Base-by-base conservation (phyloP, 2,113 vertebrate genomes). In the Tautogolabrus adspersus region DNA sequence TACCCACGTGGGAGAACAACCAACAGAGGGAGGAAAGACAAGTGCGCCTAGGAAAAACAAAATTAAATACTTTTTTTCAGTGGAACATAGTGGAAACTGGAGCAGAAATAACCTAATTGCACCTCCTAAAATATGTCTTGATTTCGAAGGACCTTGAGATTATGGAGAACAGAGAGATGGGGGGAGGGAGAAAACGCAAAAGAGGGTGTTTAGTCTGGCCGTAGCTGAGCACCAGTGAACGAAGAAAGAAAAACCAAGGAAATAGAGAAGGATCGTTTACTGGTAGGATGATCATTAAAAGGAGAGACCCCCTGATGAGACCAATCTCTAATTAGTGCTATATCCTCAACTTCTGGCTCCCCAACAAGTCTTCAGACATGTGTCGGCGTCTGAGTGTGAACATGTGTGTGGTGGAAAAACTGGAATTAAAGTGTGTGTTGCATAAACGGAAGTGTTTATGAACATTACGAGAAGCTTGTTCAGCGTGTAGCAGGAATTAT, bases 91-190 rank as follows among this genome's bases (percentile, higher is more conserved):
- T 38, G 23, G 77, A 40, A 85, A 91, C 65, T 76, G 75, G 84
- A 84, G 85, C 87, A 88, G 78, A 88, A 86, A 87, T 86, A 92
- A 84, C 79, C 61, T 85, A 85, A 87, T 80, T 87, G 86, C 83
- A 68, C 59, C 76, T 84, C 62, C 67, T 74, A 61, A 81, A 87
- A 87, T 75, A 83, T 47, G 38, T 56, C 84, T 81, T 79, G 79
- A 87, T 89, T 87, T 87, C 75, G 64, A 79, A 81, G 77, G 87
- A 81, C 87, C 69, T 85, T 79, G 65, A 81, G 82, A 83, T 77
- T 59, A 83, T 18, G 67, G 56, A 63, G 62, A 74, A 59, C 7
- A 72, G 49, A n/a, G 9, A 16, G 34, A 47, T 58, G 10, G 9
- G 47, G 30, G 1, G 30, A 1, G 30, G 4, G 30, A 40, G 66